A percentile compares a stretch with the other conserved stretches of the same genome.
phyloP scores from a whole-genome alignment of 2,888 invertebrate species.

The Strigamia crassipes region DNA sequence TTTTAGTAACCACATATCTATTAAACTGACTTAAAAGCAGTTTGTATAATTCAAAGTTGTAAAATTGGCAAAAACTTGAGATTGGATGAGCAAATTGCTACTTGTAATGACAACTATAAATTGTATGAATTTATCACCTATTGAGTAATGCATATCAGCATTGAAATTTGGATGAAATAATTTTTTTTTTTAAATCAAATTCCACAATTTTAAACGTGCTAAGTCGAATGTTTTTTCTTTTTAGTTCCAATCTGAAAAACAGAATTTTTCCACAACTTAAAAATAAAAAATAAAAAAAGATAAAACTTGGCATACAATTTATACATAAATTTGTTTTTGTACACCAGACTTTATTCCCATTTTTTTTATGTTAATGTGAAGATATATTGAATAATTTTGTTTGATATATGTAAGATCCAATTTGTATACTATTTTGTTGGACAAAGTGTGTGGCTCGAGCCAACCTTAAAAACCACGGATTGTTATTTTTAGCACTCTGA shows the following conservation, averaged over 20 bases:
- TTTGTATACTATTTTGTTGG: constrained; percentile 42
- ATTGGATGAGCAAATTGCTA: not conserved
- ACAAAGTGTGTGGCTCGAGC: constrained; percentile 18
- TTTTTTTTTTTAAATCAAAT: not conserved
- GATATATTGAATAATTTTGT: constrained; percentile 30
- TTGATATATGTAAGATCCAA: constrained; percentile 26
- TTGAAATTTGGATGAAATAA: not conserved
- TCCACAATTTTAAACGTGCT: not conserved
- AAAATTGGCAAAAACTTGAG: not conserved
- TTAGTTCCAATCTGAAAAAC: not conserved
- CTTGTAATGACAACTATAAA: not conserved
- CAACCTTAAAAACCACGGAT: constrained; percentile 18
- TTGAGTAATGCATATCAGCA: constrained; percentile 8
- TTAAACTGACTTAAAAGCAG: not conserved
- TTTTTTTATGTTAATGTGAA: constrained; percentile 5
- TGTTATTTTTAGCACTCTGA: constrained; percentile 27
- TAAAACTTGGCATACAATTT: constrained; percentile 33
- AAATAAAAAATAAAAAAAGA: not conserved
- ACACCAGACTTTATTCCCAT: constrained; percentile 26
- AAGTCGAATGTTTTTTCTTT: not conserved
- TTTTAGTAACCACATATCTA: not conserved
- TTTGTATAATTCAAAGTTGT: not conserved
- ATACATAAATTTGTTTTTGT: constrained; percentile 20
- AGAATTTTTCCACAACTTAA: not conserved
- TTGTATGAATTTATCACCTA: not conserved